These are phyloP conservation scores for Chironomus striatipennis DNA, from an alignment of 1,140 invertebrate genomes.

Conservation along the genomic window DNA sequence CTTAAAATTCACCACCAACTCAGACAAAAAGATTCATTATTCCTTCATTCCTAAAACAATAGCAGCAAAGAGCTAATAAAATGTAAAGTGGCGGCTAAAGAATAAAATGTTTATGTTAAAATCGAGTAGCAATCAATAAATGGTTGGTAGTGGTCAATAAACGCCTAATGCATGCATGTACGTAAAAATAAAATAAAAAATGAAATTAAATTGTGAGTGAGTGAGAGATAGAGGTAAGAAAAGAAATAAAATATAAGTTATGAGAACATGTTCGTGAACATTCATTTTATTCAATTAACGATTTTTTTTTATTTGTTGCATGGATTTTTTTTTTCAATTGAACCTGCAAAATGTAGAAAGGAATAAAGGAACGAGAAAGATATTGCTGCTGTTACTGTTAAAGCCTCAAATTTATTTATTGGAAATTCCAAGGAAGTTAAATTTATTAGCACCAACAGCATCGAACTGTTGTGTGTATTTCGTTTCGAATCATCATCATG, in stretches of 20 bases:
- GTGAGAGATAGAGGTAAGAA: neutral
- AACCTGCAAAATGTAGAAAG: neutral
- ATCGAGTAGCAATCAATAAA: conserved; percentile 13
- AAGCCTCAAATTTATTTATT: neutral
- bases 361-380: neutral
- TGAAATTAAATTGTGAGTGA: conserved; percentile 11
- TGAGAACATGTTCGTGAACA: conserved; percentile 12
- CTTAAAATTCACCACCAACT: neutral
- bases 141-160: conserved; percentile 11
- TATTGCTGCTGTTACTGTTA: neutral
- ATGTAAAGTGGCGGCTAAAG: neutral
- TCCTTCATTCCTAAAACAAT: too few relatives aligned
- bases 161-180: conserved; percentile 11
- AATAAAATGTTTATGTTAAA: neutral
- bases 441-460: conserved; percentile 7
- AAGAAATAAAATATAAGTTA: neutral
- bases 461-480: neutral
- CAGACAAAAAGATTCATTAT: neutral
- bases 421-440: neutral
- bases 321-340: neutral
- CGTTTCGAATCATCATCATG: neutral
- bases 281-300: conserved; percentile 14
- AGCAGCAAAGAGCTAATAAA: neutral
- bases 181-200: neutral
- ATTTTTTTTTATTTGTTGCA: conserved; percentile 14